Evolutionary conservation across 2,888 invertebrate genomes (phyloP).

Genomic region (Brachypterus glaber): DNA sequence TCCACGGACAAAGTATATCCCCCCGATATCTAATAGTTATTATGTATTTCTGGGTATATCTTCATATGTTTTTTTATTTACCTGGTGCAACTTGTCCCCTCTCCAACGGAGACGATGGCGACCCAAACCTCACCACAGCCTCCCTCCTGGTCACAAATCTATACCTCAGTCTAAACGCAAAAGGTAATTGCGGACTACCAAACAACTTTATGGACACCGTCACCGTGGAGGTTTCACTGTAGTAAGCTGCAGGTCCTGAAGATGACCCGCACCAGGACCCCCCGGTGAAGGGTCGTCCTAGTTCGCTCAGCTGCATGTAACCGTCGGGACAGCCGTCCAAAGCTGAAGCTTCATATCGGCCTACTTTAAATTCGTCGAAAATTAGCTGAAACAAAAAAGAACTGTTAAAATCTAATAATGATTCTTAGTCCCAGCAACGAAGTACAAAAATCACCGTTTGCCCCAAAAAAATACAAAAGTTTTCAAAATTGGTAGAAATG

Average conservation of each 20-base stretch:
- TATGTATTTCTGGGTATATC: too few relatives aligned
- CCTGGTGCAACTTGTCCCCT: slow-evolving; percentile 67
- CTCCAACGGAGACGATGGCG: slow-evolving; percentile 66
- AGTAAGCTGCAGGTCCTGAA: slow-evolving; percentile 72
- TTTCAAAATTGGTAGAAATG: too few relatives aligned
- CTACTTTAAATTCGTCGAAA: slow-evolving; percentile 82
- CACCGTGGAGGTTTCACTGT: slow-evolving; percentile 83
- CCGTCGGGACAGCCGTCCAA: slow-evolving; percentile 78
- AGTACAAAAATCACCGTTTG: too few relatives aligned
- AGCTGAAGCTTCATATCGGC: slow-evolving; percentile 66
- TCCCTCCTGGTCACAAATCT: slow-evolving; percentile 73
- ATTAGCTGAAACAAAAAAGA: slow-evolving; percentile 56
- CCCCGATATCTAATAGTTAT: too few relatives aligned
- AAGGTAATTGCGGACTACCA: slow-evolving; percentile 63
- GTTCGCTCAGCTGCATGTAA: slow-evolving; percentile 78
- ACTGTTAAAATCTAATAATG: too few relatives aligned
- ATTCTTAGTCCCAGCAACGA: too few relatives aligned
- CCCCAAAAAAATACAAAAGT: too few relatives aligned
- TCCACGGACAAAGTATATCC: too few relatives aligned
- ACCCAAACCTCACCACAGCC: slow-evolving; percentile 70
- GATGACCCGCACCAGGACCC: slow-evolving; percentile 86
- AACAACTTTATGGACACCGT: slow-evolving; percentile 75
- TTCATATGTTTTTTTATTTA: not conserved
- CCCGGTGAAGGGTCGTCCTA: slow-evolving; percentile 78
- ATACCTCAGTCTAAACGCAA: slow-evolving; percentile 70